phyloP scores from a whole-genome alignment of 2,797 vertebrate species.

The Tenualosa thibaudeaui region DNA sequence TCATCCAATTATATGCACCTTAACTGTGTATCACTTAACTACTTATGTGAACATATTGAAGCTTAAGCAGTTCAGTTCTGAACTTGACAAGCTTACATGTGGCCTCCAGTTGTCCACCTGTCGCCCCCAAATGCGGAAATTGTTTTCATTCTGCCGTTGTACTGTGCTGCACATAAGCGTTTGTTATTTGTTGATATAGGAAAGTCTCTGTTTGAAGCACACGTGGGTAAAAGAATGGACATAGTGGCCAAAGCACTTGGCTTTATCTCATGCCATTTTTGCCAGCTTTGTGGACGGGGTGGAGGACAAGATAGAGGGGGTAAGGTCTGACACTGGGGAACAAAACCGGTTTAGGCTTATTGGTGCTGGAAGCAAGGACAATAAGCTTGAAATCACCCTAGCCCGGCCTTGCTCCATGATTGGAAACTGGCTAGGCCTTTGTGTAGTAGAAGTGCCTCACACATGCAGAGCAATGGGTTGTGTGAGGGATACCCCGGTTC shows the following conservation, averaged over 20 bases:
- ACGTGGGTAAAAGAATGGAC: not conserved
- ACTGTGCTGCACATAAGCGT: not conserved
- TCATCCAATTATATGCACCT: not conserved
- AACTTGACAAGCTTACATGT: not conserved
- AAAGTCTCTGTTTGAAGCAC: not conserved
- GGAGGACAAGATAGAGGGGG: no score
- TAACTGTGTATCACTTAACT: not conserved
- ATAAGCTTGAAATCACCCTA: no score
- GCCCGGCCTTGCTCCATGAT: no score
- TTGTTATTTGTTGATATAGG: not conserved
- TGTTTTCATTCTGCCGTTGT: not conserved
- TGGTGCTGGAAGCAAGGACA: no score
- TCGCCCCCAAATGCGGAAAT: not conserved
- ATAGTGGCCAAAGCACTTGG: no score
- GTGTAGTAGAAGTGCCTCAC: not conserved
- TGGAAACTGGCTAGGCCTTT: not conserved
- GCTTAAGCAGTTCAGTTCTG: not conserved
- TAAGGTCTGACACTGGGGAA: no score
- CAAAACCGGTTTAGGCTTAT: no score
- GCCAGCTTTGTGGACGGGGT: no score
- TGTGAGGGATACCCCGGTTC: constrained; percentile 48
- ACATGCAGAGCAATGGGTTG: not conserved
- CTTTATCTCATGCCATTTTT: no score
- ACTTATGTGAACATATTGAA: not conserved
- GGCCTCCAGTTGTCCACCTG: not conserved